phyloP scores from a whole-genome alignment of 2,888 invertebrate species.

The Tridacna crocea region DNA sequence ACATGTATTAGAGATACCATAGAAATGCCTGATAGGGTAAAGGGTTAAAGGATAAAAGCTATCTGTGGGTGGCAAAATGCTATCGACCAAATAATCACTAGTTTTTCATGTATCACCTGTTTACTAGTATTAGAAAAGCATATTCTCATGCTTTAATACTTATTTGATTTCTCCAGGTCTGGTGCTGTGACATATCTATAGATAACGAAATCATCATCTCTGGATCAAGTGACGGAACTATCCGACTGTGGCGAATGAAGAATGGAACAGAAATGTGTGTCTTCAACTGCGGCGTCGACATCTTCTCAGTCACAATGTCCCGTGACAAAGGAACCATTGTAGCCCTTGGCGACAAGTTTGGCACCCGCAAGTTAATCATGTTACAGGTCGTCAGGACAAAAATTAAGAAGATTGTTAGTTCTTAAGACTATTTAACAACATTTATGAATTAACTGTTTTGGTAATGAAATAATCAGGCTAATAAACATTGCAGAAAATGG shows the following conservation, averaged over 20 bases:
- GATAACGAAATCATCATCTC: constrained; percentile 84
- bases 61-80: no score
- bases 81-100: neutral
- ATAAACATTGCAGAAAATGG: no score
- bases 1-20: no score
- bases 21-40: no score
- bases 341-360: constrained; percentile 83
- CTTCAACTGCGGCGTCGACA: constrained; percentile 83
- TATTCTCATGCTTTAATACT: no score
- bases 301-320: constrained; percentile 83
- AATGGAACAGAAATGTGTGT: constrained; percentile 81
- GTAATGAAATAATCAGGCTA: no score
- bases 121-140: neutral
- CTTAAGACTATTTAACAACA: constrained; percentile 50
- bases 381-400: constrained; percentile 81
- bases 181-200: constrained; percentile 81
- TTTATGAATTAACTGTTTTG: no score
- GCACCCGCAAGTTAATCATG: constrained; percentile 84
- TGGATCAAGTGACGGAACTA: constrained; percentile 83
- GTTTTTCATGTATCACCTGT: neutral
- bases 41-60: no score
- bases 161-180: constrained; percentile 75
- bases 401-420: constrained; percentile 74
- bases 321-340: constrained; percentile 83
- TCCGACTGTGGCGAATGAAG: constrained; percentile 82